Evolutionary conservation across 2,888 invertebrate genomes (phyloP).

Genomic region (Aricia artaxerxes): DNA sequence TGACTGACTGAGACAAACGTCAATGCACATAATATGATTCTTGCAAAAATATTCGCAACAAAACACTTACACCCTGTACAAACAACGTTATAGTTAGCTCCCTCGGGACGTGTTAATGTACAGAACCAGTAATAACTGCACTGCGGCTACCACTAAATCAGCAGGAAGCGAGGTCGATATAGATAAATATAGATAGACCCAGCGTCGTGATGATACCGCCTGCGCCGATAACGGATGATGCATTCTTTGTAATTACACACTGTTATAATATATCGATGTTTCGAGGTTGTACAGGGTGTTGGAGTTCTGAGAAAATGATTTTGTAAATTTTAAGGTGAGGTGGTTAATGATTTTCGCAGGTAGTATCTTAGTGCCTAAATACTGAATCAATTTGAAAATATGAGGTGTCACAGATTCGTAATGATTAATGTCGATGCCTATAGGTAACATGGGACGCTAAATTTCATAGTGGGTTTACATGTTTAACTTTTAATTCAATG

Average conservation of each 20-base stretch:
- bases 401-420: no score
- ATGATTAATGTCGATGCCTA: no score
- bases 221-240: constrained; percentile 28
- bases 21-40: no score
- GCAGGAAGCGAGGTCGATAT: constrained; percentile 34
- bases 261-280: constrained; percentile 29
- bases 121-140: constrained; percentile 36
- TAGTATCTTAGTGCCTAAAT: no score
- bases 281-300: neutral
- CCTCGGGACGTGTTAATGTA: constrained; percentile 26
- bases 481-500: no score
- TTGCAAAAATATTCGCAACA: neutral
- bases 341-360: no score
- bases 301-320: neutral
- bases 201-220: constrained; percentile 35
- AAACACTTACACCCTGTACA: neutral
- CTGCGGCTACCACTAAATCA: constrained; percentile 35
- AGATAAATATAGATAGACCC: constrained; percentile 30
- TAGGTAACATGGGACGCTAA: no score
- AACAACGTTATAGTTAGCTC: constrained; percentile 21
- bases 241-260: constrained; percentile 31
- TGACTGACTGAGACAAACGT: no score
- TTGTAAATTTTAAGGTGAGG: no score
- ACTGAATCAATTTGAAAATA: no score
- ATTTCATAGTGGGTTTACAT: no score